Base-by-base conservation (phyloP, 2,888 invertebrate species). In the Stictocephala bisonia region DNA sequence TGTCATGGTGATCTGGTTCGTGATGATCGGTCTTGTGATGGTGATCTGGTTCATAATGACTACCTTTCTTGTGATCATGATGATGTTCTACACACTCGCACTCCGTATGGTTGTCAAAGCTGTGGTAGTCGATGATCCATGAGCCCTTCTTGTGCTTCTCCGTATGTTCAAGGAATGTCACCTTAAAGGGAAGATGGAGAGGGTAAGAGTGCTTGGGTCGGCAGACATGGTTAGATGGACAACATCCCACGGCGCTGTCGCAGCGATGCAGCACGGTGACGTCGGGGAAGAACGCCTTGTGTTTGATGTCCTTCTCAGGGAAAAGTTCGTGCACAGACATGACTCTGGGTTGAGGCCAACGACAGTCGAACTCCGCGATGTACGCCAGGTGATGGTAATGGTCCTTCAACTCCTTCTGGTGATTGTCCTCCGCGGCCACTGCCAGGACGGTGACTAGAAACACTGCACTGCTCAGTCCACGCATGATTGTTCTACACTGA, bases 261-360 rank as follows among this genome's bases (percentile, higher is more conserved):
- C 69, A 69, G 7, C 56, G 69, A 26, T 69, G 69, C n/a, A 69
- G 53, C n/a, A 69, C 53, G 7, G 69, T 69, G n/a, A 40, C 40
- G 29, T n/a, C 1, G 20, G 40, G 40, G 22, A 60, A 60, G 27
- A 29, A 60, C 2, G 60, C 60, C 13, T 60, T 60, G 1, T 29
- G 22, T 20, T 29, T 31, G 3, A 13, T 60, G 22, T 60, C 29
- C 9, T 22, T 29, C 11, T 60, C 35, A 2, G 31, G 31, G 7
- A 60, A 20, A 3, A 60, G 60, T 2, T 31, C 60, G 6, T 60
- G 18, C 20, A 60, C 22, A 24, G 18, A 2, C 7, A 60, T 31
- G 13, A 60, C 29, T 22, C 60, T 60, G 1, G 35, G 60, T 40
- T 60, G 60, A 7, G 60, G 60, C 18, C 18, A 1, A 29, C 22